Evolutionary conservation across 1,140 invertebrate species (phyloP).

Genomic region (Brachionus paranguensis): DNA sequence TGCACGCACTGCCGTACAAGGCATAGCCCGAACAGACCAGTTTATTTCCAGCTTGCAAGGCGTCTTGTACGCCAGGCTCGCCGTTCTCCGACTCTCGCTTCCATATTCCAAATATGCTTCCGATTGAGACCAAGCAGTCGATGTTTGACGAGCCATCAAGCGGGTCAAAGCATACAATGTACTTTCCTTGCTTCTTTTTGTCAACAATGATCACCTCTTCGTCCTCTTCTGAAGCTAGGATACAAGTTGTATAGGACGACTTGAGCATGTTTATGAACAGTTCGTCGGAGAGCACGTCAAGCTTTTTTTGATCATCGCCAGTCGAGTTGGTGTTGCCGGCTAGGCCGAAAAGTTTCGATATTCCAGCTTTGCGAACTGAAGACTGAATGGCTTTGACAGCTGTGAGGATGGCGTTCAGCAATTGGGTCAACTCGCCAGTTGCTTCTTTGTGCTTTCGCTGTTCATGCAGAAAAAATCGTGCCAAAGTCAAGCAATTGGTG

Average conservation of each 20-base stretch:
- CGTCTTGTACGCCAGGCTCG: slow-evolving; percentile 62
- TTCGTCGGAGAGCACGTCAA: slow-evolving; percentile 93
- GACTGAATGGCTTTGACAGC: slow-evolving; percentile 95
- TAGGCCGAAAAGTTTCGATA: slow-evolving; percentile 72
- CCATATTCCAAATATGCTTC: slow-evolving; percentile 93
- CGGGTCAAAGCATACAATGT: slow-evolving; percentile 97
- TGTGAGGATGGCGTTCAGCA: slow-evolving; percentile 86
- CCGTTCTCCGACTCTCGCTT: slow-evolving; percentile 59
- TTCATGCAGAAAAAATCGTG: slow-evolving; percentile 83
- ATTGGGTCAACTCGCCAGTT: slow-evolving; percentile 88
- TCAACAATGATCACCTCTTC: slow-evolving; percentile 82
- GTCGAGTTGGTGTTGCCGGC: slow-evolving; percentile 88
- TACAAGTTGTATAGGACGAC: slow-evolving; percentile 83
- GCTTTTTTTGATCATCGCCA: slow-evolving; percentile 96
- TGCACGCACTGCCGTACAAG: slow-evolving; percentile 91
- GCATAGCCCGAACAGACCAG: slow-evolving; percentile 93
- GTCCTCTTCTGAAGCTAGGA: slow-evolving; percentile 94
- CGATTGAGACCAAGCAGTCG: slow-evolving; percentile 95
- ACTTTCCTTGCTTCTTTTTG: slow-evolving; percentile 77
- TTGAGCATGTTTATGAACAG: slow-evolving; percentile 96
- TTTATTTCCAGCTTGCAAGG: slow-evolving; percentile 73
- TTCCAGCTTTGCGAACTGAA: slow-evolving; percentile 91
- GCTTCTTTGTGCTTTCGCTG: slow-evolving; percentile 75
- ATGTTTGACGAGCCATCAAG: slow-evolving; percentile 98
- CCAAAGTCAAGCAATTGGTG: slow-evolving; percentile 87